These are phyloP conservation scores for Helicoverpa assulta DNA, from an alignment of 2,888 invertebrate genomes.

Conservation along the genomic window DNA sequence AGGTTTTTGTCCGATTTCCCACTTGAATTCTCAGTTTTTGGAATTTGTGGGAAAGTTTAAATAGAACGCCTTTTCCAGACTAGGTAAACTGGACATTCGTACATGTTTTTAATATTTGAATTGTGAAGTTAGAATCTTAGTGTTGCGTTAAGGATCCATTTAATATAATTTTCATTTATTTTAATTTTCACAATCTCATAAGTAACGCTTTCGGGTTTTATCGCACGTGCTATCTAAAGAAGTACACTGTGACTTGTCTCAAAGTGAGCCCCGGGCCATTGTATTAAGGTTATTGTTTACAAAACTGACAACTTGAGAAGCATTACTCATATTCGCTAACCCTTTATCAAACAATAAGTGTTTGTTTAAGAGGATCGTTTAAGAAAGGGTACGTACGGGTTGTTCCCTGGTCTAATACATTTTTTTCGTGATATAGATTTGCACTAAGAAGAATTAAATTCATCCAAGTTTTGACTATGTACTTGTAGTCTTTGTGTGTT, in stretches of 20 bases:
- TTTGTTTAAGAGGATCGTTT: slow-evolving; percentile 47
- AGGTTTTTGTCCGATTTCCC: slow-evolving; percentile 11
- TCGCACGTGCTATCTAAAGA: neutral
- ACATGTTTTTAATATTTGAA: neutral
- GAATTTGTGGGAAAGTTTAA: neutral
- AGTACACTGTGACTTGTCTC: neutral
- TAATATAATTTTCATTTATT: too few species aligned
- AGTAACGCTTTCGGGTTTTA: neutral
- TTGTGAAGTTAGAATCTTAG: too few species aligned
- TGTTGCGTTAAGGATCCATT: neutral
- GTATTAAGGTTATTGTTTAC: slow-evolving; percentile 48
- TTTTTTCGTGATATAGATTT: too few species aligned
- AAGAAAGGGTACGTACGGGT: slow-evolving; percentile 15
- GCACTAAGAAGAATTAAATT: too few species aligned
- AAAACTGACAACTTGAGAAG: slow-evolving; percentile 26
- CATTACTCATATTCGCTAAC: slow-evolving; percentile 55
- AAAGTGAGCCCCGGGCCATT: slow-evolving; percentile 20
- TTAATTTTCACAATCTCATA: neutral
- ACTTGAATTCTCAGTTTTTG: neutral
- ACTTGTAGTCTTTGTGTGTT: too few species aligned
- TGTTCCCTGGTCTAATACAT: neutral
- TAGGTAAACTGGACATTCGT: too few species aligned
- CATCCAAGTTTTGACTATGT: too few species aligned
- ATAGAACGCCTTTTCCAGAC: neutral
- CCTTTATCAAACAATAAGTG: slow-evolving; percentile 37